A percentile compares a stretch with the other conserved stretches of the same genome.
These are phyloP conservation scores for Lycia hirtaria DNA, from an alignment of 2,888 invertebrate species.

Conservation along the genomic window DNA sequence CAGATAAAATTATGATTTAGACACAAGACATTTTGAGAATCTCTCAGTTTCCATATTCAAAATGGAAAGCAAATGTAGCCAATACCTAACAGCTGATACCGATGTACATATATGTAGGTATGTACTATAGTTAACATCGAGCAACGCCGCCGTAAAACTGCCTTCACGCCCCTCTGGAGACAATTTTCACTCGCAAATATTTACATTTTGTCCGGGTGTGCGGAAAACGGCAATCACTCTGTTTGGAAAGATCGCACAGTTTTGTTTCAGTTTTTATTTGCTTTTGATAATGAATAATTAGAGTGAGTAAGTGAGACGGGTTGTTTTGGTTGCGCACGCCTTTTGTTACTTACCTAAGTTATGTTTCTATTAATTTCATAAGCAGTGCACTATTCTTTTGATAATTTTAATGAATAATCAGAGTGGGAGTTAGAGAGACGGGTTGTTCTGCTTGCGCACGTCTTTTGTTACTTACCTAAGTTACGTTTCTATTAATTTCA, in stretches of 20 bases:
- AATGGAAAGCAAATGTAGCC: background rate
- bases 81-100: background rate
- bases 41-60: background rate
- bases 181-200: constrained; percentile 24
- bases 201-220: background rate
- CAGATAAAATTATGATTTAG: too few relatives aligned
- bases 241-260: background rate
- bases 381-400: too few relatives aligned
- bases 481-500: too few relatives aligned
- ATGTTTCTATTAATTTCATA: too few relatives aligned
- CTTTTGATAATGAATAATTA: background rate
- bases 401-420: too few relatives aligned
- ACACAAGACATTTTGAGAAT: background rate
- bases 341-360: too few relatives aligned
- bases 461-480: too few relatives aligned
- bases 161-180: constrained; percentile 22
- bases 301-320: too few relatives aligned
- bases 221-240: constrained; percentile 6
- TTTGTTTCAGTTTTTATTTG: background rate
- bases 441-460: too few relatives aligned
- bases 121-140: constrained; percentile 15
- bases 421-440: too few relatives aligned
- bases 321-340: too few relatives aligned
- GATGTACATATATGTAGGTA: background rate
- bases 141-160: constrained; percentile 15